These are phyloP conservation scores for Erebia palarica DNA, from an alignment of 2,888 invertebrate genomes.

Conservation along the genomic window DNA sequence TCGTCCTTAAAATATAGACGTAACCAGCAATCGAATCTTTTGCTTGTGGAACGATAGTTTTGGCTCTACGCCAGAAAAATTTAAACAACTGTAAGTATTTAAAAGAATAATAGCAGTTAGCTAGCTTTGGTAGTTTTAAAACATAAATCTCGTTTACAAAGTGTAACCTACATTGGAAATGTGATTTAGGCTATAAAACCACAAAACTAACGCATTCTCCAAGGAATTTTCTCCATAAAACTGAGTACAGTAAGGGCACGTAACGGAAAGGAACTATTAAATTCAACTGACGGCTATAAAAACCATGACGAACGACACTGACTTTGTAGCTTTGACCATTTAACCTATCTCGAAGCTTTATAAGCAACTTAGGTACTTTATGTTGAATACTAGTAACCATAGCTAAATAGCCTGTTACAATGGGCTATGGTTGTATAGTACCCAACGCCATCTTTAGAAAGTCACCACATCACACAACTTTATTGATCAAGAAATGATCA, in stretches of 20 bases:
- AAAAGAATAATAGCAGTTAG: background rate
- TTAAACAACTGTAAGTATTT: background rate
- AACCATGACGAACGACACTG: background rate
- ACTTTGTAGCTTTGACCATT: slow-evolving; percentile 1
- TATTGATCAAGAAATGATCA: too few species aligned
- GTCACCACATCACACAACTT: too few species aligned
- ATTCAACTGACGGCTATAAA: slow-evolving; percentile 19
- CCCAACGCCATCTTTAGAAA: too few species aligned
- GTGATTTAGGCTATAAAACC: slow-evolving; percentile 15
- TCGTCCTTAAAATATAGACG: background rate
- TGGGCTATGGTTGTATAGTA: too few species aligned
- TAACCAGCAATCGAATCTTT: background rate
- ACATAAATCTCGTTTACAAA: background rate
- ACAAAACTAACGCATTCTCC: slow-evolving; percentile 3
- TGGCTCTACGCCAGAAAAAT: background rate
- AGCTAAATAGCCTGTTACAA: too few species aligned
- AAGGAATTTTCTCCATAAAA: slow-evolving; percentile 9
- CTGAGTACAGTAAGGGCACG: background rate
- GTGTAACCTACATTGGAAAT: background rate
- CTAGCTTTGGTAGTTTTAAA: background rate
- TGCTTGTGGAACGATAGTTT: background rate
- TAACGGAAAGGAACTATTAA: slow-evolving; percentile 8
- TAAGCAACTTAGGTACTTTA: background rate
- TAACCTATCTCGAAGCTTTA: too few species aligned
- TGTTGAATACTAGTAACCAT: background rate